Base-by-base conservation (phyloP, 2,113 vertebrate species). In the Kryptolebias marmoratus region DNA sequence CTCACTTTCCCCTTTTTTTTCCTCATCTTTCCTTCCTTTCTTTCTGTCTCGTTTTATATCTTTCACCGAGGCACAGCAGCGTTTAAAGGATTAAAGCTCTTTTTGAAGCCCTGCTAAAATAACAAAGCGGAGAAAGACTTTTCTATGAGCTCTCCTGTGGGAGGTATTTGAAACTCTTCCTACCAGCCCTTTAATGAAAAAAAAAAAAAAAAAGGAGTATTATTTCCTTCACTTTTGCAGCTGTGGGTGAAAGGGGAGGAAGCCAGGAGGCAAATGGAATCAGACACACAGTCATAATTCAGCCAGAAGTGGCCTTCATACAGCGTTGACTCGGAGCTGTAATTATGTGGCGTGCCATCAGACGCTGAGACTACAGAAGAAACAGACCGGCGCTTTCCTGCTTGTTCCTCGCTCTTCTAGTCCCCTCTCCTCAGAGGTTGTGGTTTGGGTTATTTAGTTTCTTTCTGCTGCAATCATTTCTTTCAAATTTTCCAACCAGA, bases 281-380 rank as follows among this genome's bases (percentile, higher is more conserved):
- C 28, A 69, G 82, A 87, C 85, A 72, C 84, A 72, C 44, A 65
- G 82, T 75, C 57, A 71, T 87, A 78, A 85, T 90, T 89, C 75
- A 83, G 71, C 75, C 70, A 64, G 71, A 68, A 90, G 85, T 81
- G 75, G 80, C 81, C 84, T 86, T 85, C 75, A 76, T 80, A 74
- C 66, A 78, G 69, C 81, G 62, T 84, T 90, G 75, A 73, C 82
- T 74, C 72, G 68, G 73, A 77, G 60, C 82, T 92, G 61, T 92
- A 92, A 93, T 93, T 93, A 92, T 85, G 80, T 80, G 74, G 74
- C 53, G 68, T 78, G 64, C 74, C 88, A 84, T 88, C 76, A 88
- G 85, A 83, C 89, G 81, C 75, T 83, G 42, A 75, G 72, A 90
- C 83, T 85, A 82, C 60, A 77, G 68, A 75, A 70, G 58, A 64